A percentile compares a stretch with the other conserved stretches of the same genome.
phyloP scores from a whole-genome alignment of 2,888 invertebrate species.

The Xanthia togata region DNA sequence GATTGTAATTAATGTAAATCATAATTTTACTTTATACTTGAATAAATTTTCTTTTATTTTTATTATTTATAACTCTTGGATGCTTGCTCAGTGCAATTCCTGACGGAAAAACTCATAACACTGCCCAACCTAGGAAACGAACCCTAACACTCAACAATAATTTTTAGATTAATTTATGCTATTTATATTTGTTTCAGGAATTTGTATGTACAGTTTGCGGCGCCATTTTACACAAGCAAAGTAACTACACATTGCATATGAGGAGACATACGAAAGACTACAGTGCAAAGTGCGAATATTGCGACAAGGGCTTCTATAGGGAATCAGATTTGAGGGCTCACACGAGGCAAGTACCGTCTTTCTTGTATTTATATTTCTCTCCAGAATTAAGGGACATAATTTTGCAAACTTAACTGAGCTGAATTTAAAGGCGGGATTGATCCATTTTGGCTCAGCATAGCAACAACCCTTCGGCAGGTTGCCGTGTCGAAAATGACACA shows the following conservation, averaged over 20 bases:
- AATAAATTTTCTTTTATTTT: too few species aligned
- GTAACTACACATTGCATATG: slow-evolving; percentile 79
- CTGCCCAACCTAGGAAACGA: background rate
- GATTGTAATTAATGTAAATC: too few species aligned
- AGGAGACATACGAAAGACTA: slow-evolving; percentile 80
- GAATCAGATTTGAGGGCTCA: slow-evolving; percentile 76
- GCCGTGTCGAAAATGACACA: too few species aligned
- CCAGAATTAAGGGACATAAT: background rate
- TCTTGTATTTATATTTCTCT: background rate
- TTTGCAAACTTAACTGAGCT: background rate
- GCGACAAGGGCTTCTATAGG: slow-evolving; percentile 81
- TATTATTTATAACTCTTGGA: background rate
- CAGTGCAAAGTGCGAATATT: slow-evolving; percentile 73
- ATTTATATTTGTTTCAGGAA: slow-evolving; percentile 53
- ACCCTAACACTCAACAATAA: background rate
- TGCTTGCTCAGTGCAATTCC: background rate
- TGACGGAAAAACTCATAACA: background rate
- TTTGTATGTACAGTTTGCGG: slow-evolving; percentile 81
- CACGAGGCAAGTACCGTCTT: slow-evolving; percentile 72
- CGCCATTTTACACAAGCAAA: slow-evolving; percentile 64
- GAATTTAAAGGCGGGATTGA: background rate
- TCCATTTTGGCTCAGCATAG: background rate
- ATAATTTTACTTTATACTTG: too few species aligned
- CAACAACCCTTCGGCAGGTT: too few species aligned
- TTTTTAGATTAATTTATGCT: background rate